A percentile compares a stretch with the other conserved stretches of the same genome.
These are phyloP conservation scores for Chloroclysta siterata DNA, from an alignment of 2,888 invertebrate genomes.

Conservation along the genomic window DNA sequence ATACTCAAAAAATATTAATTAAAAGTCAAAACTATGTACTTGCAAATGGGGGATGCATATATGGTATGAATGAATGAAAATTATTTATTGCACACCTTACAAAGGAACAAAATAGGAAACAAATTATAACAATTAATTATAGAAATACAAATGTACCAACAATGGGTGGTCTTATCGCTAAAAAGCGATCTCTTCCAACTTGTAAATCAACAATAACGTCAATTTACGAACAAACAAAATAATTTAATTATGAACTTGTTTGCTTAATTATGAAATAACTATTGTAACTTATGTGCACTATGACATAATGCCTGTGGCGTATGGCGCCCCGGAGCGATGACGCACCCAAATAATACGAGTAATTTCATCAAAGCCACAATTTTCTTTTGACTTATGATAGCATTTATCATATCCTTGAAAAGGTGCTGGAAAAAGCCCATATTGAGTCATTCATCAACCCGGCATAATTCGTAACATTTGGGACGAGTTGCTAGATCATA, in stretches of 20 bases:
- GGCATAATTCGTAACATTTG: background rate
- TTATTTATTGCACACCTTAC: too few species aligned
- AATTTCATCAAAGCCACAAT: slow-evolving; percentile 26
- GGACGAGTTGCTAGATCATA: too few species aligned
- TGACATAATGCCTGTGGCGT: slow-evolving; percentile 17
- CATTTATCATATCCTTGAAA: slow-evolving; percentile 8
- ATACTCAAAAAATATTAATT: too few species aligned
- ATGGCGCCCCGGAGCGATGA: slow-evolving; percentile 33
- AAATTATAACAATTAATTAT: too few species aligned
- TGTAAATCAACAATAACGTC: background rate
- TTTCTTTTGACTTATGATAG: slow-evolving; percentile 22
- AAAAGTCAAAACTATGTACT: too few species aligned
- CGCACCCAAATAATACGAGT: slow-evolving; percentile 34
- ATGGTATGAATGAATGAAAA: too few species aligned
- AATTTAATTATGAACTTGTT: slow-evolving; percentile 29
- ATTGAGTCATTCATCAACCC: background rate
- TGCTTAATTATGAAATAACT: slow-evolving; percentile 27
- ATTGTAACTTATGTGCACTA: slow-evolving; percentile 11
- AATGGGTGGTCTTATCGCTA: too few species aligned
- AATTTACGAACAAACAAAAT: background rate
- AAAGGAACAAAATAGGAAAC: too few species aligned
- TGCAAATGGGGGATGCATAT: too few species aligned
- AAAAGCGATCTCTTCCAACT: too few species aligned
- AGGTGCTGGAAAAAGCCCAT: background rate
- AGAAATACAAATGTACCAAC: too few species aligned